These are phyloP conservation scores for Hetaerina titia DNA, from an alignment of 2,888 invertebrate species.

Conservation along the genomic window DNA sequence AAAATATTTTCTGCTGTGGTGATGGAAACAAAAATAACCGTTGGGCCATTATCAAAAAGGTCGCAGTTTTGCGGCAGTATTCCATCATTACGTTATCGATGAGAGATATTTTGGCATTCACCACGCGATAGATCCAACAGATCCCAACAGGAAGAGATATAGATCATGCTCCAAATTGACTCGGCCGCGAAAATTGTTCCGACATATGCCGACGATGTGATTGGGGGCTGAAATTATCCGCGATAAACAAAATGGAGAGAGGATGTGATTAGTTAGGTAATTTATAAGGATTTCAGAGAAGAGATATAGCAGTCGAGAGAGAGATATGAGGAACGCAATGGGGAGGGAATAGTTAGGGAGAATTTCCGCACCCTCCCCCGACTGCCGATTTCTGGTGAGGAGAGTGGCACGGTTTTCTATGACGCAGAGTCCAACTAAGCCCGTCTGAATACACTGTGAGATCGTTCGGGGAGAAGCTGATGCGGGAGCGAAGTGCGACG, in stretches of 20 bases:
- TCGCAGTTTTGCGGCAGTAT: slow-evolving; percentile 2
- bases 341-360: background rate
- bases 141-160: background rate
- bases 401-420: background rate
- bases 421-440: background rate
- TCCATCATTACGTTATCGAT: slow-evolving; percentile 3
- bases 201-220: background rate
- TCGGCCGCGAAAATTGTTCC: slow-evolving; percentile 16
- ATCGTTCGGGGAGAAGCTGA: background rate
- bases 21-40: background rate
- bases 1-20: background rate
- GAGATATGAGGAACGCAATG: background rate
- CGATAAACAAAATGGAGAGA: slow-evolving; percentile 1
- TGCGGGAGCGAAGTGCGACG: background rate
- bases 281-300: background rate
- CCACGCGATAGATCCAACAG: background rate
- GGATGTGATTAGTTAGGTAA: slow-evolving; percentile 27
- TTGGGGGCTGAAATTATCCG: background rate
- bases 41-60: background rate
- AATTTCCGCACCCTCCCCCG: background rate
- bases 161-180: background rate
- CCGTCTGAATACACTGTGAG: background rate
- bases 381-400: background rate
- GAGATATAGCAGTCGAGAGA: background rate
- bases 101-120: background rate